These are phyloP conservation scores for Thunnus albacares DNA, from an alignment of 2,797 vertebrate genomes.

Conservation along the genomic window DNA sequence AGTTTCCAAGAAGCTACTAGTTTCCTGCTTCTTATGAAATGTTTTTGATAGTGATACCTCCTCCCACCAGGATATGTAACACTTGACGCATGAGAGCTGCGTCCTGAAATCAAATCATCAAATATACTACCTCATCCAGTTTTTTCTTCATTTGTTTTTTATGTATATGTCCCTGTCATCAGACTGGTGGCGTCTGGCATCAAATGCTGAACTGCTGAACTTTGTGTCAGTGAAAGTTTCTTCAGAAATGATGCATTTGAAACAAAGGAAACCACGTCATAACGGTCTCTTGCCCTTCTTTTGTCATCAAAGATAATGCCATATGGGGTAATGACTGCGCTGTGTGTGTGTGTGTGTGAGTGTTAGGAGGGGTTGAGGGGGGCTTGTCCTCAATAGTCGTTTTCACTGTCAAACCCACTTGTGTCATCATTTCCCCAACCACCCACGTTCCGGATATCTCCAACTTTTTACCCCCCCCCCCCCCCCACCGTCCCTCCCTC, in stretches of 20 bases:
- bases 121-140: too few species aligned
- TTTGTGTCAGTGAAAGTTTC: constrained; percentile 37
- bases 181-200: neutral
- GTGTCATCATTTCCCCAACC: constrained; percentile 69
- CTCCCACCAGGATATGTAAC: too few species aligned
- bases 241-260: constrained; percentile 21
- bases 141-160: too few species aligned
- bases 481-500: neutral
- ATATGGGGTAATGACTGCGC: constrained; percentile 52
- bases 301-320: constrained; percentile 57
- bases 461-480: constrained; percentile 24
- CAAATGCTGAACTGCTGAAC: constrained; percentile 42
- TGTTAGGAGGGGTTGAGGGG: neutral
- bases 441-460: constrained; percentile 65
- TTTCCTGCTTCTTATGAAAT: constrained; percentile 64
- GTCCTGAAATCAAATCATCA: too few species aligned
- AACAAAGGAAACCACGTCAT: constrained; percentile 43
- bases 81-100: too few species aligned
- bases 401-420: constrained; percentile 36
- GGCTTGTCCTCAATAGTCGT: constrained; percentile 42
- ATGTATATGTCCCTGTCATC: too few species aligned
- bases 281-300: constrained; percentile 34
- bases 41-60: neutral
- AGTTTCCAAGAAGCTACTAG: constrained; percentile 63
- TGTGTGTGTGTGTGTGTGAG: neutral